Conservation (phyloP, 2,797 vertebrate genomes). For the Dermochelys coriacea region DNA sequence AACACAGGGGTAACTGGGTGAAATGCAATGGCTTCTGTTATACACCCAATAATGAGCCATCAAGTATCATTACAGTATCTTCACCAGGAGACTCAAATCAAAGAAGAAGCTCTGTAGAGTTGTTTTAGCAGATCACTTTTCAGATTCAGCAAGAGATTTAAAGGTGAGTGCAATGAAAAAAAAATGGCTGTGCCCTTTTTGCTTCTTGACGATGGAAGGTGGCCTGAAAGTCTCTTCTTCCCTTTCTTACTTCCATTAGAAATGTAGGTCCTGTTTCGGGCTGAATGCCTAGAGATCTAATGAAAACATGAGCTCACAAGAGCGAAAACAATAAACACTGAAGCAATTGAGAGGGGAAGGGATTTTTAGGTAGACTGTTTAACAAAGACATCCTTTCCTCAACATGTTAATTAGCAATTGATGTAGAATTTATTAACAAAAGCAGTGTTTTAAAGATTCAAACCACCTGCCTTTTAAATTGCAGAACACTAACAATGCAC, state of each 20-base stretch:
- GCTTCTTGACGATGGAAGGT: background rate
- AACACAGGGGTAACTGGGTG: background rate
- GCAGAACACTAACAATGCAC: rapidly evolving
- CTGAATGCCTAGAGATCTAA: background rate
- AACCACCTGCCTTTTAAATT: background rate
- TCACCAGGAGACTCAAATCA: background rate
- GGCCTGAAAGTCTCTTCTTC: background rate
- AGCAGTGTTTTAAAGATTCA: background rate
- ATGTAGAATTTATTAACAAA: background rate
- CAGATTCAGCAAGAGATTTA: background rate
- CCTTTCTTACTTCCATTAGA: background rate
- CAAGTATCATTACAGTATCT: background rate
- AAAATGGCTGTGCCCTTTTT: background rate
- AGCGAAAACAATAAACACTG: background rate
- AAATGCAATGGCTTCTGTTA: background rate
- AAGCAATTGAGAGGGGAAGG: background rate
- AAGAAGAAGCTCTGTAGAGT: no score
- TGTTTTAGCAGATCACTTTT: background rate
- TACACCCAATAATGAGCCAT: background rate
- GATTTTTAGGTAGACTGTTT: rapidly evolving
- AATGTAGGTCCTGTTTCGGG: background rate
- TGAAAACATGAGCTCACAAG: background rate
- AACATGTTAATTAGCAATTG: background rate
- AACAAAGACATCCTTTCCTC: background rate
- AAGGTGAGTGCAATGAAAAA: background rate